Percentiles rank a stretch among this genome's conserved stretches.
Evolutionary conservation across 2,888 invertebrate species (phyloP).

Genomic region (Syrista parreyssii): DNA sequence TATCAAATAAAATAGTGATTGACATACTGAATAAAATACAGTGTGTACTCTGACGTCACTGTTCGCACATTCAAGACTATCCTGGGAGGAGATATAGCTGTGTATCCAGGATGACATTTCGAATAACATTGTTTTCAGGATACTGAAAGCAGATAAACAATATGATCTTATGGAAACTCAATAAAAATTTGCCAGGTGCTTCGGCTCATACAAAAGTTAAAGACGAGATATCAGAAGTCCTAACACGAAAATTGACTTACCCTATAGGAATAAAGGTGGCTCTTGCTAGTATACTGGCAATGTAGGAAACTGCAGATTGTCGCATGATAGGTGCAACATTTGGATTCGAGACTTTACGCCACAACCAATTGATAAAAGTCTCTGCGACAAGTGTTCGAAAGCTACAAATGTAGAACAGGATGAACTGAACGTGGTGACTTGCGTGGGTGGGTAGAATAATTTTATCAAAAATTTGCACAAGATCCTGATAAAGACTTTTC

Average conservation of each 20-base stretch:
- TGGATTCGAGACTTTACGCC: conserved; percentile 79
- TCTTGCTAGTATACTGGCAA: conserved; percentile 80
- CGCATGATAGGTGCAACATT: conserved; percentile 74
- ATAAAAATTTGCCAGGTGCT: not conserved
- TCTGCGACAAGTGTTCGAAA: conserved; percentile 72
- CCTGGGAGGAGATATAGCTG: conserved; percentile 80
- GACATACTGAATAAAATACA: conserved; percentile 92
- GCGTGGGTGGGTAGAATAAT: conserved; percentile 86
- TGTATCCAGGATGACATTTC: conserved; percentile 88
- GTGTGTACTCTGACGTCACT: conserved; percentile 79
- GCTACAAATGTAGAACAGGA: conserved; percentile 80
- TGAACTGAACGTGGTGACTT: conserved; percentile 82
- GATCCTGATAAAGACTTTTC: conserved; percentile 69
- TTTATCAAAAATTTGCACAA: conserved; percentile 80
- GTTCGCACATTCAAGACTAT: conserved; percentile 68
- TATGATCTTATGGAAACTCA: conserved; percentile 6
- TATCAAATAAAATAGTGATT: conserved; percentile 92
- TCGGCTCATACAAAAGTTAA: not conserved
- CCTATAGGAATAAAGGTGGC: conserved; percentile 72
- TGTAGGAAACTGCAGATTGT: conserved; percentile 79
- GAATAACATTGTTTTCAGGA: conserved; percentile 74
- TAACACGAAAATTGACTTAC: conserved; percentile 64
- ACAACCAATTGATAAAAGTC: conserved; percentile 77
- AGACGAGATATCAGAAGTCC: conserved; percentile 15
- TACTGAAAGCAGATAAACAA: conserved; percentile 66